Conservation (phyloP, 2,888 invertebrate species). For the Cactoblastis cactorum region DNA sequence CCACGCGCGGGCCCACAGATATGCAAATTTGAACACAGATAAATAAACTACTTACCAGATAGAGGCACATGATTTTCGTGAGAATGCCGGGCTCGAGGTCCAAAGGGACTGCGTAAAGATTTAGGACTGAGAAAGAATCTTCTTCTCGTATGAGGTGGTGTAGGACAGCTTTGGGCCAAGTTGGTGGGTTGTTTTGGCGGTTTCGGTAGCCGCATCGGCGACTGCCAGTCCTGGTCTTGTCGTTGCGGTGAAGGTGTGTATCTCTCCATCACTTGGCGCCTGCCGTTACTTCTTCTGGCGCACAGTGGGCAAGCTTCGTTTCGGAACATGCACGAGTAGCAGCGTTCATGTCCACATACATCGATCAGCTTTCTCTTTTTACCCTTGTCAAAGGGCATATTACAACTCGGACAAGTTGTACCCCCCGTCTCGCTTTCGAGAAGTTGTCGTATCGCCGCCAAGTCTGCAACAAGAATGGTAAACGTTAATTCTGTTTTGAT, state of each 20-base stretch:
- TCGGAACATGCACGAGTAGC: slow-evolving; percentile 96
- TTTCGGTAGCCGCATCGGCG: slow-evolving; percentile 79
- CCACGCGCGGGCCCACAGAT: slow-evolving; percentile 45
- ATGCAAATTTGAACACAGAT: slow-evolving; percentile 38
- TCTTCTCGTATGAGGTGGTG: slow-evolving; percentile 87
- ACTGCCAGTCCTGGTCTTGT: slow-evolving; percentile 68
- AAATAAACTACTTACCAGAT: slow-evolving; percentile 80
- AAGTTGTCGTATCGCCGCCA: slow-evolving; percentile 89
- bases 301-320: slow-evolving; percentile 95
- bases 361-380: slow-evolving; percentile 97
- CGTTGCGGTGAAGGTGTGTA: slow-evolving; percentile 70
- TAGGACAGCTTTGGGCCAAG: slow-evolving; percentile 86
- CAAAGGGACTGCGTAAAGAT: slow-evolving; percentile 88
- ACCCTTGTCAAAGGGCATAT: slow-evolving; percentile 97
- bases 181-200: slow-evolving; percentile 77
- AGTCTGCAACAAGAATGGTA: slow-evolving; percentile 80
- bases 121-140: slow-evolving; percentile 91
- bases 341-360: slow-evolving; percentile 96
- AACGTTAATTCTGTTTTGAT: slow-evolving; percentile 26
- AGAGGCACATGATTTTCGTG: slow-evolving; percentile 83
- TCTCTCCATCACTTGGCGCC: slow-evolving; percentile 65
- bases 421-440: slow-evolving; percentile 87
- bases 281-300: slow-evolving; percentile 63
- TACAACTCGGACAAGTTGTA: slow-evolving; percentile 89
- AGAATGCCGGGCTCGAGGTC: slow-evolving; percentile 73